Evolutionary conservation across 1,140 invertebrate genomes (phyloP).

Genomic region (Proctacanthus coquilletti): DNA sequence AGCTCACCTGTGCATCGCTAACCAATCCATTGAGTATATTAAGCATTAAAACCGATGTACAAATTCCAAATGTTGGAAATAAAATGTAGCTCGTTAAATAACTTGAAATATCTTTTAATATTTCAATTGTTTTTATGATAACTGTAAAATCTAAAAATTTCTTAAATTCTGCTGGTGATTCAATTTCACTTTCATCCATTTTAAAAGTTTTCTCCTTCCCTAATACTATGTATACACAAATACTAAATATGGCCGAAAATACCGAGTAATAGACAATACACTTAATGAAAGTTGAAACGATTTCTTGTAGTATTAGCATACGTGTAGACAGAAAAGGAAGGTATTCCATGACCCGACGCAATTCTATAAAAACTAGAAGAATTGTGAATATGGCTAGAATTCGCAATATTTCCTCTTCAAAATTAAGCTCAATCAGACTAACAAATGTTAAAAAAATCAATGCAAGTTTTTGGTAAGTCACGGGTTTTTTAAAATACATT

Average conservation of each 20-base stretch:
- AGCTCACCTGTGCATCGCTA: slow-evolving; percentile 48
- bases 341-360: slow-evolving; percentile 59
- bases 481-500: slow-evolving; percentile 45
- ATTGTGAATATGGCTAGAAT: slow-evolving; percentile 47
- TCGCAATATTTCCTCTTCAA: slow-evolving; percentile 34
- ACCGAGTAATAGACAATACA: slow-evolving; percentile 64
- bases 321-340: slow-evolving; percentile 49
- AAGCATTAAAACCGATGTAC: slow-evolving; percentile 62
- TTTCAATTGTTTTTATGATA: slow-evolving; percentile 61
- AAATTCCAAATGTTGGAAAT: slow-evolving; percentile 61
- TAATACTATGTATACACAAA: slow-evolving; percentile 54
- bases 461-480: slow-evolving; percentile 53
- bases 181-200: background rate
- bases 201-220: too few species aligned
- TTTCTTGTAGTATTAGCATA: slow-evolving; percentile 62
- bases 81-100: slow-evolving; percentile 48
- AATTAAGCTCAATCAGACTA: slow-evolving; percentile 36
- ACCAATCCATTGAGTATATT: slow-evolving; percentile 68
- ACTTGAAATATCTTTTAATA: slow-evolving; percentile 64
- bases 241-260: slow-evolving; percentile 60
- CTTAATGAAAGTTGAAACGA: slow-evolving; percentile 60
- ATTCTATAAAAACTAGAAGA: slow-evolving; percentile 53
- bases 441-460: slow-evolving; percentile 42
- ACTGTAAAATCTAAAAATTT: slow-evolving; percentile 42
- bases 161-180: slow-evolving; percentile 32